phyloP scores from a whole-genome alignment of 35 echinoderm and acorn worm species.

The Apostichopus japonicus region DNA sequence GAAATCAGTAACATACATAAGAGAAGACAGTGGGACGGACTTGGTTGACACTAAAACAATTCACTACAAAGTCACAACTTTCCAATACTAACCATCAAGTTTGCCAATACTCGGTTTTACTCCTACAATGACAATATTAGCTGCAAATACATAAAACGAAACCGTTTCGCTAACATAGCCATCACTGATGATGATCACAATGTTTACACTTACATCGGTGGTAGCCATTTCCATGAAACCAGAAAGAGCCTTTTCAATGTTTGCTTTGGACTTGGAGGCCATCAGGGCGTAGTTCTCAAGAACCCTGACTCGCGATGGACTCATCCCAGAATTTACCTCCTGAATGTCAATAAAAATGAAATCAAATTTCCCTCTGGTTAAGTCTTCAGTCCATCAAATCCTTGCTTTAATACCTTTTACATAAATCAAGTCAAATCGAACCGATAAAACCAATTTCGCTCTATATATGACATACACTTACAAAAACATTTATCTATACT shows the following conservation, averaged over 20 bases:
- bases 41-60: no score
- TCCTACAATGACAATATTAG: not conserved
- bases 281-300: slow-evolving; percentile 84
- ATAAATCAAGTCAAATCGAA: not conserved
- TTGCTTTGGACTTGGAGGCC: slow-evolving; percentile 92
- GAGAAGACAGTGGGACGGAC: no score
- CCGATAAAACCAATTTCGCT: not conserved
- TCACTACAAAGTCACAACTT: not conserved
- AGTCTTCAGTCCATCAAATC: not conserved
- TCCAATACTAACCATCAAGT: not conserved
- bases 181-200: not conserved
- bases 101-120: not conserved
- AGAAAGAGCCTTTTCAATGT: slow-evolving; percentile 94
- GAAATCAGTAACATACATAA: no score
- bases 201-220: slow-evolving; percentile 57
- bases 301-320: slow-evolving; percentile 56
- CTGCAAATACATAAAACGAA: not conserved
- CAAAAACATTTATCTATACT: no score
- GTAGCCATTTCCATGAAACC: slow-evolving; percentile 91
- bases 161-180: not conserved
- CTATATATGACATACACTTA: no score
- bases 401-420: not conserved
- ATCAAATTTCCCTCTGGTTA: no score
- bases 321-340: slow-evolving; percentile 77
- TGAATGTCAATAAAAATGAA: not conserved